These are phyloP conservation scores for Cremastobaeus sp. DNA, from an alignment of 2,888 invertebrate species.

Conservation along the genomic window DNA sequence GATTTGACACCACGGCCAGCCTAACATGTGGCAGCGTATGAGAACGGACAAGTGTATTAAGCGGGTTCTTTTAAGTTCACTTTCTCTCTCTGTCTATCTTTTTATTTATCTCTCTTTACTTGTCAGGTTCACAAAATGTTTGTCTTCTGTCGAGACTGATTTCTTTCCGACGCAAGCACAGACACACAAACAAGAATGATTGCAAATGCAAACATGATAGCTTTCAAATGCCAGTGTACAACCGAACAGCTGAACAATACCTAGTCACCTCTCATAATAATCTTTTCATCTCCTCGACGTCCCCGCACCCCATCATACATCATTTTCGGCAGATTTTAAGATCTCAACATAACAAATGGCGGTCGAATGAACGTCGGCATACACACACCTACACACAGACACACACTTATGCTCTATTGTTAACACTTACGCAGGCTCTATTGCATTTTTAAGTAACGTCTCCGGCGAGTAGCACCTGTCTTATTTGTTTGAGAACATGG, in stretches of 20 bases:
- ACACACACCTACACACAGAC: slow-evolving; percentile 17
- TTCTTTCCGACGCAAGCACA: slow-evolving; percentile 28
- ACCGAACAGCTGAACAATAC: slow-evolving; percentile 1
- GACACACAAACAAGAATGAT: slow-evolving; percentile 17
- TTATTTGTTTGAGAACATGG: slow-evolving; percentile 36
- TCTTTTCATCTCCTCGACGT: slow-evolving; percentile 23
- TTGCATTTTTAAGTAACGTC: slow-evolving; percentile 56
- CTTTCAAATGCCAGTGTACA: slow-evolving; percentile 27
- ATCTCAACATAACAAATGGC: slow-evolving; percentile 42
- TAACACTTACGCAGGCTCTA: slow-evolving; percentile 49
- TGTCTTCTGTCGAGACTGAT: slow-evolving; percentile 54
- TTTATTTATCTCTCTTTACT: neutral
- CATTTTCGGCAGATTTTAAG: slow-evolving; percentile 20
- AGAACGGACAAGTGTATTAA: slow-evolving; percentile 7
- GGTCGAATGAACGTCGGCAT: slow-evolving; percentile 21
- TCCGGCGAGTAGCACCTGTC: slow-evolving; percentile 35
- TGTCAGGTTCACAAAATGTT: slow-evolving; percentile 33
- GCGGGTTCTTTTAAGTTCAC: slow-evolving; percentile 29
- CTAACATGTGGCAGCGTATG: slow-evolving; percentile 21
- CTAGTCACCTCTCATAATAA: slow-evolving; percentile 6
- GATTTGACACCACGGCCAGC: slow-evolving; percentile 30
- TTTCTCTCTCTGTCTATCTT: slow-evolving; percentile 14
- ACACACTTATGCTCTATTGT: slow-evolving; percentile 35
- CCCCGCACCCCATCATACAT: slow-evolving; percentile 13
- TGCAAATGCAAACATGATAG: slow-evolving; percentile 15